A percentile compares a stretch with the other conserved stretches of the same genome.
phyloP scores from a whole-genome alignment of 2,797 vertebrate species.

The Epinephelus awoara region DNA sequence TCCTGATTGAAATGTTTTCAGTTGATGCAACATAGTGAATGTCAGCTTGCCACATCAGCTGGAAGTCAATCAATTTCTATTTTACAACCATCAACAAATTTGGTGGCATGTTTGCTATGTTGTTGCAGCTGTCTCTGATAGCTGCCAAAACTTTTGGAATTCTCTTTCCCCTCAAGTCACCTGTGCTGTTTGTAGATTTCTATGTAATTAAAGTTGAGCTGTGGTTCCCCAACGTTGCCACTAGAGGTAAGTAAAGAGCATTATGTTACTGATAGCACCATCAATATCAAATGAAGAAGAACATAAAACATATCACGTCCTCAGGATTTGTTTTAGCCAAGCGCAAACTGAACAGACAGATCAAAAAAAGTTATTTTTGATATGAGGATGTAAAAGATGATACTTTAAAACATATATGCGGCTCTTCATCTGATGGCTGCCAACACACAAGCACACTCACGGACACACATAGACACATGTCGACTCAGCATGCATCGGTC shows the following conservation, averaged over 20 bases:
- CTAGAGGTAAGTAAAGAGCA: constrained; percentile 2
- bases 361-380: neutral
- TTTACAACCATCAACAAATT: too few relatives aligned
- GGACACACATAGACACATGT: constrained; percentile 21
- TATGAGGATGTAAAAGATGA: neutral
- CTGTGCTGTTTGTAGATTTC: neutral
- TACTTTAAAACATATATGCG: neutral
- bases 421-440: neutral
- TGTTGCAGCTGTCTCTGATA: too few relatives aligned
- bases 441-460: neutral
- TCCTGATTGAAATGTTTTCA: too few relatives aligned
- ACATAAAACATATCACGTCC: neutral
- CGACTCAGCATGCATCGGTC: constrained; percentile 44
- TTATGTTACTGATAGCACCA: neutral
- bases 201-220: neutral
- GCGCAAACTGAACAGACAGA: neutral
- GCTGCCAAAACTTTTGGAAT: too few relatives aligned
- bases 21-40: too few relatives aligned
- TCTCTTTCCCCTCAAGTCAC: neutral
- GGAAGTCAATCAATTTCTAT: too few relatives aligned
- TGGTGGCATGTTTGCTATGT: too few relatives aligned
- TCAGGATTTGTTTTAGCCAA: neutral
- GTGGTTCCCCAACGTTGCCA: neutral
- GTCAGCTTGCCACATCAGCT: too few relatives aligned
- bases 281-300: neutral